Evolutionary conservation across 53 echinoderm and acorn worm species (phyloP), one percentile per base, ranked within the genome.

Genomic region (Hippasteria phrygiana): DNA sequence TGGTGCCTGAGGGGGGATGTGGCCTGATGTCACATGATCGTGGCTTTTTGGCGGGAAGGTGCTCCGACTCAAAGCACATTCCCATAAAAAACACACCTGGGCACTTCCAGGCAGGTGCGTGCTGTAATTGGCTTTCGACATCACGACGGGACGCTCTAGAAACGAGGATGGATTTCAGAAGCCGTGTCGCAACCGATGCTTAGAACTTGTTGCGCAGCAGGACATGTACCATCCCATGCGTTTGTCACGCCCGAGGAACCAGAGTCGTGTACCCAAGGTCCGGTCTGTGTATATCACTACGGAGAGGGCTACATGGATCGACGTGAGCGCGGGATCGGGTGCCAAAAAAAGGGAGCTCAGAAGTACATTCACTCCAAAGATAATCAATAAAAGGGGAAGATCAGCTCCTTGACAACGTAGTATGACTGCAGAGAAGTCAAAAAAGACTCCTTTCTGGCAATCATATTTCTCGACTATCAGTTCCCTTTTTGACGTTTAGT

Each of bases 101-200:
- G 16, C 51, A 3, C 5, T 17, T 16, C 16, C 13, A 37, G 41
- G 12, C 9, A 62, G 59, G 37, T 56, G 37, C 55, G 78, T 78
- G 78, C 27, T 10, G 8, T 11, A n/a, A 59, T 24, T 59, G 59
- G 43, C 78, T 28, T 39, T 24, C 27, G 0, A 33, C 40, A 2
- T 35, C 78, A 78, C 39, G 62, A 17, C 1, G 34, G 34, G 18
- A 38, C 31, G 39, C 59, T 3, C 78, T 59, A 35, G 59, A 56
- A 41, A 53, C 40, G n/a, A 38, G 42, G 78, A 39, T 78, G 9
- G 56, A 59, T 62, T 78, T 78, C 78, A 78, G 24, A 56, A 59
- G 59, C 26, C 16, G 59, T 26, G 4, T 59, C 59, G 59, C 59
- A 34, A 36, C 36, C 2, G 67, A 67, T 67, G 34, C 67, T 31